phyloP scores from a whole-genome alignment of 2,113 vertebrate genomes.

The Ciconia maguari region DNA sequence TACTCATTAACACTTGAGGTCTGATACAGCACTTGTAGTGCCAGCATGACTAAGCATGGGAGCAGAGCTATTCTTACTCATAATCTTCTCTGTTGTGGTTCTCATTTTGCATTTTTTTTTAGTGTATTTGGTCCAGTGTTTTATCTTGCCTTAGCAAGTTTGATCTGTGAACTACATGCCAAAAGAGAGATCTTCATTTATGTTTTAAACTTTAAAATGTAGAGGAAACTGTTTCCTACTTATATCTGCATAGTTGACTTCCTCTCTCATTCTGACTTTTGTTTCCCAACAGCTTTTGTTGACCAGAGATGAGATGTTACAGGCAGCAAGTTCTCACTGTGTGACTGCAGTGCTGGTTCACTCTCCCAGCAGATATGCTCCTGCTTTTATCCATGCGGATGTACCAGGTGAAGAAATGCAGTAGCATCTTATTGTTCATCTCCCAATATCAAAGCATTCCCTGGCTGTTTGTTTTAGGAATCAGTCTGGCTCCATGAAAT shows the following conservation, averaged over 20 bases:
- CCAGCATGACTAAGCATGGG: neutral
- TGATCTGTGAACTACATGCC: neutral
- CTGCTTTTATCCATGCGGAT: conserved; percentile 87
- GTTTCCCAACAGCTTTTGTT: conserved; percentile 82
- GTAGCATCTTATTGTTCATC: neutral
- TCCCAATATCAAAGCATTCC: neutral
- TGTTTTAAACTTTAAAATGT: neutral
- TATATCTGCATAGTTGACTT: neutral
- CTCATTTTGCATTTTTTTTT: neutral
- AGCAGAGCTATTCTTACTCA: neutral
- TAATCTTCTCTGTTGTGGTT: neutral
- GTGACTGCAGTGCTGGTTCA: conserved; percentile 84
- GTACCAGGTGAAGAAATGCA: conserved; percentile 82
- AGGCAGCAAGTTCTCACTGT: conserved; percentile 87
- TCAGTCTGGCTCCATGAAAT: neutral
- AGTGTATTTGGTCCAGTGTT: neutral
- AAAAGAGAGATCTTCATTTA: neutral
- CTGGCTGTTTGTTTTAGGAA: neutral
- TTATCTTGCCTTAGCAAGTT: neutral
- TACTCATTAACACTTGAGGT: neutral
- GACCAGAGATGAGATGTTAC: conserved; percentile 86
- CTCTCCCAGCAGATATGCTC: conserved; percentile 80
- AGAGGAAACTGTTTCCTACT: neutral
- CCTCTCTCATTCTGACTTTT: conserved; percentile 7
- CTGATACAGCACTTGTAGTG: neutral